Evolutionary conservation across 2,113 vertebrate genomes (phyloP).

Genomic region (Actenoides hombroni): DNA sequence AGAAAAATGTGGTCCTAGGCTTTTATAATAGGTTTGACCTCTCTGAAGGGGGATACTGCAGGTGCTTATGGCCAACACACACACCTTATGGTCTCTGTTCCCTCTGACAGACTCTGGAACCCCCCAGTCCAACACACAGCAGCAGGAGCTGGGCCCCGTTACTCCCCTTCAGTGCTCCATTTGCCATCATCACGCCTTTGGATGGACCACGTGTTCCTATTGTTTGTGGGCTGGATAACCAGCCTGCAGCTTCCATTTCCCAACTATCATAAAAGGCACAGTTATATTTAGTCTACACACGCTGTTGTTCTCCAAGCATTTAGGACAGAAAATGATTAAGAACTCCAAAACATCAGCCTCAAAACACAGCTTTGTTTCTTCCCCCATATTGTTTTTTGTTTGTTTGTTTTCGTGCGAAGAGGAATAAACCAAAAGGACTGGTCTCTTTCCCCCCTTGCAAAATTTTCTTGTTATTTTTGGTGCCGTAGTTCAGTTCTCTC

Average conservation of each 20-base stretch:
- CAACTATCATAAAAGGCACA: not conserved
- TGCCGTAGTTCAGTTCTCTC: not conserved
- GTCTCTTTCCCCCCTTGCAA: not conserved
- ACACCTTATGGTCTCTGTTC: fast-evolving
- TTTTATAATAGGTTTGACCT: not conserved
- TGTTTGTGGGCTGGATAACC: not conserved
- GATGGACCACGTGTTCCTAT: not conserved
- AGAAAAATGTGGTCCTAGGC: not conserved
- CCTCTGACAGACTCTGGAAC: not conserved
- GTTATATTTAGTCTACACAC: constrained; percentile 24
- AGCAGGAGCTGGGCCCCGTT: not conserved
- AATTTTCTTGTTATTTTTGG: not conserved
- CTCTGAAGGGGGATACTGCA: not conserved
- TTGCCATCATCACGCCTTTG: not conserved
- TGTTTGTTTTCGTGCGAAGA: not conserved
- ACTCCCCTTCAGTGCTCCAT: not conserved
- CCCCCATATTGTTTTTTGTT: not conserved
- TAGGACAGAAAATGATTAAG: not conserved
- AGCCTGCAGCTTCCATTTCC: constrained; percentile 9
- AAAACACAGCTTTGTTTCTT: not conserved
- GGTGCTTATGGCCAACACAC: not conserved
- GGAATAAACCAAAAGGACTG: not conserved
- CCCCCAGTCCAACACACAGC: fast-evolving
- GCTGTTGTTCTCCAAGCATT: not conserved
- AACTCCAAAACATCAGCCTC: not conserved